These are phyloP conservation scores for Zaprionus bogoriensis DNA, from an alignment of 2,888 invertebrate genomes.

Conservation along the genomic window DNA sequence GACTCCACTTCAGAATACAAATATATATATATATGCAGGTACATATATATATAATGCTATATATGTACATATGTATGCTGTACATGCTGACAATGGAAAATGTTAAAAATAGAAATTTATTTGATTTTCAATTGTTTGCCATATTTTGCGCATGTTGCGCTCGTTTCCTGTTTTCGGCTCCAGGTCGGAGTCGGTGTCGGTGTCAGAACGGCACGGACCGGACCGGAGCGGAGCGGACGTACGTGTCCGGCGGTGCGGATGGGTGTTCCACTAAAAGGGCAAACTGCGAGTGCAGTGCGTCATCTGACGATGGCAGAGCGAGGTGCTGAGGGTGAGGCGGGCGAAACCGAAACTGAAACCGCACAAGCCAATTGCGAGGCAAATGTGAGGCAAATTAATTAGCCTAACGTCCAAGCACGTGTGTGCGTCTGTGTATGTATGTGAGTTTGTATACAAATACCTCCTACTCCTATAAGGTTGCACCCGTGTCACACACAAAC, in stretches of 20 bases:
- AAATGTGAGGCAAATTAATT: slow-evolving; percentile 41
- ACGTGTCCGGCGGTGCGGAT: slow-evolving; percentile 43
- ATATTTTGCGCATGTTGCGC: slow-evolving; percentile 45
- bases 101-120: slow-evolving; percentile 48
- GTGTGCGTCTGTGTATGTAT: neutral
- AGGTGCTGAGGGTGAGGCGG: neutral
- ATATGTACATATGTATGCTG: neutral
- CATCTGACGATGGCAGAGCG: slow-evolving; percentile 4
- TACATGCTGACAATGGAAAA: slow-evolving; percentile 26
- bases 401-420: slow-evolving; percentile 28
- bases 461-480: slow-evolving; percentile 14
- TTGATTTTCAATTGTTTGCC: slow-evolving; percentile 45
- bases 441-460: neutral
- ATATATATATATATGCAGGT: neutral
- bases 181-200: slow-evolving; percentile 21
- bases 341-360: slow-evolving; percentile 2
- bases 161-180: slow-evolving; percentile 48
- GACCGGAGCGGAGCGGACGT: slow-evolving; percentile 22
- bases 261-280: slow-evolving; percentile 32
- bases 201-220: too few relatives aligned
- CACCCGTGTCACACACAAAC: neutral
- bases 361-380: slow-evolving; percentile 6
- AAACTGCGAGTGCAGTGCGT: slow-evolving; percentile 38
- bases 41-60: too few relatives aligned
- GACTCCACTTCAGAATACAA: neutral